Evolutionary conservation across 1,140 invertebrate species (phyloP).

Genomic region (Ridgeia piscesae): DNA sequence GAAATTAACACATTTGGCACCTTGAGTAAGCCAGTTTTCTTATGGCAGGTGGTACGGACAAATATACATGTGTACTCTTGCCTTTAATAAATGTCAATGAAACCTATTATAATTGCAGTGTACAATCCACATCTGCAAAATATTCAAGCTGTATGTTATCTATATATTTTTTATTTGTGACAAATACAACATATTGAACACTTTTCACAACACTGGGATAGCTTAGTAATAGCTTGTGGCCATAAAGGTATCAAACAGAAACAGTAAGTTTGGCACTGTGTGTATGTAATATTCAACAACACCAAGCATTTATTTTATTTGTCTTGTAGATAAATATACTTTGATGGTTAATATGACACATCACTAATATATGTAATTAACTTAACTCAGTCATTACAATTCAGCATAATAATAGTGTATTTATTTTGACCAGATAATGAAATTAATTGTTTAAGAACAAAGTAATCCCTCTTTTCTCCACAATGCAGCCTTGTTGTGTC

Average conservation of each 20-base stretch:
- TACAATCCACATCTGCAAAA: neutral
- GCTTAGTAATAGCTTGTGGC: too few relatives aligned
- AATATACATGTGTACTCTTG: neutral
- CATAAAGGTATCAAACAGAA: neutral
- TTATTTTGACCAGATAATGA: too few relatives aligned
- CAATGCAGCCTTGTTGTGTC: neutral
- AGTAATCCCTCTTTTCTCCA: neutral
- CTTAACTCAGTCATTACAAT: too few relatives aligned
- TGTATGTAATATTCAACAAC: neutral
- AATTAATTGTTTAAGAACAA: neutral
- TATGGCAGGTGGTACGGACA: too few relatives aligned
- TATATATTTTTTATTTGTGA: neutral
- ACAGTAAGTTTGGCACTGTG: too few relatives aligned
- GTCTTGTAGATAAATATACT: neutral
- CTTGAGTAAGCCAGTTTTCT: too few relatives aligned
- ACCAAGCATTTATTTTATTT: neutral
- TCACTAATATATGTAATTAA: too few relatives aligned
- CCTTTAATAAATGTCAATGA: neutral
- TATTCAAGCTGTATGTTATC: neutral
- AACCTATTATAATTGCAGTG: neutral
- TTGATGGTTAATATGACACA: neutral
- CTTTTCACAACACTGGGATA: neutral
- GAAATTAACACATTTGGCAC: too few relatives aligned
- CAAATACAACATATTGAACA: neutral
- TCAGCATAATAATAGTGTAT: too few relatives aligned